Conservation (phyloP, 2,888 invertebrate species). For the Tiphia femorata region DNA sequence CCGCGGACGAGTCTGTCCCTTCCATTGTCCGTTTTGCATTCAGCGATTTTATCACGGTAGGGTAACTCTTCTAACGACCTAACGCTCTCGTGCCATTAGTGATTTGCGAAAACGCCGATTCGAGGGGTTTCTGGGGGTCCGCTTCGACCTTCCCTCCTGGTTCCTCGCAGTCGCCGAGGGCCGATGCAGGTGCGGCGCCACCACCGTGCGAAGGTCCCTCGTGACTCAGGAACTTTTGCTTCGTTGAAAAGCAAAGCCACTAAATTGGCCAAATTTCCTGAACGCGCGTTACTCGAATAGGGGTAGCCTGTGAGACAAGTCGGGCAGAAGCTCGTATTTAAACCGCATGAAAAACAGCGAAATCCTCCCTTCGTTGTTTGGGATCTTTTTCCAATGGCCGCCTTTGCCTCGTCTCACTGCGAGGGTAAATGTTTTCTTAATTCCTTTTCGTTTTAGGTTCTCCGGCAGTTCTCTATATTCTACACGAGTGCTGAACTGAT, state of each 20-base stretch:
- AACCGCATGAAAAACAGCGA: conserved; percentile 12
- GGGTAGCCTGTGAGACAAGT: conserved; percentile 3
- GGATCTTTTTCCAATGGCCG: no score
- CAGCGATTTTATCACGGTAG: conserved; percentile 60
- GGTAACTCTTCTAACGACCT: conserved; percentile 60
- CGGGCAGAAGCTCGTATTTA: conserved; percentile 17
- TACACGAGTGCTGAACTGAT: no score
- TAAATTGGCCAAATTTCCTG: conserved; percentile 33
- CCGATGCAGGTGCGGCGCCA: conserved; percentile 31
- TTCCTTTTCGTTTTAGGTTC: no score
- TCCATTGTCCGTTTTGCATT: conserved; percentile 59
- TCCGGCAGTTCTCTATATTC: no score
- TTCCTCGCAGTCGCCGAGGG: background rate
- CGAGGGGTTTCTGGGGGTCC: conserved; percentile 8
- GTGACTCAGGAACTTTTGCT: conserved; percentile 29
- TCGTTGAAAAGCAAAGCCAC: conserved; percentile 10
- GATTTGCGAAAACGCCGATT: conserved; percentile 51
- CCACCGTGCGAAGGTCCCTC: conserved; percentile 1
- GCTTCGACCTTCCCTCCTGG: no score
- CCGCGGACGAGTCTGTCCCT: conserved; percentile 23
- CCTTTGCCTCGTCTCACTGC: no score
- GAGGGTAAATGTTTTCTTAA: no score
- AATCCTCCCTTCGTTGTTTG: no score
- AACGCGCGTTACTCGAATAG: conserved; percentile 20
- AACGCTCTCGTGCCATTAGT: conserved; percentile 54